Conservation (phyloP, 2,797 vertebrate genomes). For the Sardinella longiceps region DNA sequence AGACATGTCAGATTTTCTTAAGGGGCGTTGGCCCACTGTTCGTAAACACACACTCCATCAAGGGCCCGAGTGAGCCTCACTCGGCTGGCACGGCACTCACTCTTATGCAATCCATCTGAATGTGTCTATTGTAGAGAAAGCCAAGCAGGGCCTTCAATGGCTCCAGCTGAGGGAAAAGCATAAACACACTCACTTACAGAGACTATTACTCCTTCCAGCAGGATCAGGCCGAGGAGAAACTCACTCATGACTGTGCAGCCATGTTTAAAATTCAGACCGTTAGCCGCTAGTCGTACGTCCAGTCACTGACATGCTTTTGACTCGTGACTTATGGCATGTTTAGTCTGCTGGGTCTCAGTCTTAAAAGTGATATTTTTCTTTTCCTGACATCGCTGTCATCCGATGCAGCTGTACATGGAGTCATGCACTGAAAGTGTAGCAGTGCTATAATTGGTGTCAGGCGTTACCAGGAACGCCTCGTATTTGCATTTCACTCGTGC, state of each 20-base stretch:
- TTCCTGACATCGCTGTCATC: neutral
- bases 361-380: neutral
- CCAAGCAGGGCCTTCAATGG: neutral
- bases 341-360: neutral
- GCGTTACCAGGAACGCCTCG: neutral
- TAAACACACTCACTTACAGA: constrained; percentile 16
- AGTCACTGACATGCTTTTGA: neutral
- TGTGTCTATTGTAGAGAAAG: constrained; percentile 6
- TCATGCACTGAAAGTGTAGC: neutral
- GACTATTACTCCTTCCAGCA: neutral
- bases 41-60: constrained; percentile 59
- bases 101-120: constrained; percentile 25
- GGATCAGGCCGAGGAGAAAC: neutral
- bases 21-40: constrained; percentile 55
- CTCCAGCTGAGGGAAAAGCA: neutral
- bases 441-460: neutral
- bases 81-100: constrained; percentile 58
- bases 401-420: neutral
- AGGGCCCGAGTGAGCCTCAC: constrained; percentile 64
- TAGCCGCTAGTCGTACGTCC: neutral
- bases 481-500: constrained; percentile 12
- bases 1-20: constrained; percentile 57
- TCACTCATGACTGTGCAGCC: neutral
- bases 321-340: neutral
- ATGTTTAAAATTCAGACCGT: neutral